A percentile compares a stretch with the other conserved stretches of the same genome.
These are phyloP conservation scores for Trididemnum clinides DNA, from an alignment of 23 tunicate species.

Conservation along the genomic window DNA sequence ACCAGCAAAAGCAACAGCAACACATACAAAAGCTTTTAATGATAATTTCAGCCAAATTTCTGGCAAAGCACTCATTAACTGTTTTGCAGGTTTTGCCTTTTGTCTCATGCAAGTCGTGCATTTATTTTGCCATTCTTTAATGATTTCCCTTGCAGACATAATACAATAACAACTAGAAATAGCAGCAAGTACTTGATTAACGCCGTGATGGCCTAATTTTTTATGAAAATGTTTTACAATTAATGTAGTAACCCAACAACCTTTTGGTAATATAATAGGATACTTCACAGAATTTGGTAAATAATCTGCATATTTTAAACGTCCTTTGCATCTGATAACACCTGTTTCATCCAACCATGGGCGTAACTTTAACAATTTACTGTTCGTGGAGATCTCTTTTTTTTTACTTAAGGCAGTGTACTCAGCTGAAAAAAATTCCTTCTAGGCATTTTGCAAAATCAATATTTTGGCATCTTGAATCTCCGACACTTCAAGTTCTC, in stretches of 20 bases:
- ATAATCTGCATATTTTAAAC: neutral
- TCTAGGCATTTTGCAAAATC: neutral
- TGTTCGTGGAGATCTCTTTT: neutral
- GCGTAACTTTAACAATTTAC: neutral
- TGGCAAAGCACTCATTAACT: neutral
- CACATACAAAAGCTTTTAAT: neutral
- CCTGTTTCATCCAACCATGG: neutral
- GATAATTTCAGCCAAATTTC: neutral
- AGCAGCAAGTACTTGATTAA: conserved; percentile 2
- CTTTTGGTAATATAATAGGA: neutral
- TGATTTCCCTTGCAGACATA: neutral
- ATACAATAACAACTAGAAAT: neutral
- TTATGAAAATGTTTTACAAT: neutral
- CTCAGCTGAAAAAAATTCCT: neutral
- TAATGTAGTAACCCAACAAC: neutral
- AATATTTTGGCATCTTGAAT: neutral
- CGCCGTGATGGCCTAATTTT: conserved; percentile 1
- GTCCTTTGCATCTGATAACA: neutral
- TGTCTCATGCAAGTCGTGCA: neutral
- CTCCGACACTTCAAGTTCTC: neutral
- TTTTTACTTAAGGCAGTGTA: neutral
- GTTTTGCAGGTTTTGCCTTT: neutral
- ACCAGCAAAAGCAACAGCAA: conserved; percentile 20
- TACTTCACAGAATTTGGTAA: neutral
- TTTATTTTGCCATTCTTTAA: neutral